Percentiles rank a stretch among this genome's conserved stretches.
phyloP scores from a whole-genome alignment of 1,140 invertebrate species.

The Bombus soroeensis region DNA sequence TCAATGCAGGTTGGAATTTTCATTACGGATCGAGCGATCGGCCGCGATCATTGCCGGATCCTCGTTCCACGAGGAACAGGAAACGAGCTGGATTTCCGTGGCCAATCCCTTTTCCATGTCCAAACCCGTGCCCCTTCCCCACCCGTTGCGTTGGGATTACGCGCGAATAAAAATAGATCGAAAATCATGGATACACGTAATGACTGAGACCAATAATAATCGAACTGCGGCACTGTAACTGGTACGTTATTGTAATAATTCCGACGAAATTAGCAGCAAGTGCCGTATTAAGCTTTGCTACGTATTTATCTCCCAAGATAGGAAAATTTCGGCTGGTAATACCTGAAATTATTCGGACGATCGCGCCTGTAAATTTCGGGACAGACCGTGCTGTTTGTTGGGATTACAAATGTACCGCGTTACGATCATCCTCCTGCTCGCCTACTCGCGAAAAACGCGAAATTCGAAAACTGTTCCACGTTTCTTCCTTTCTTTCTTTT shows the following conservation, averaged over 20 bases:
- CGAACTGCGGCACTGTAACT: slow-evolving; percentile 5
- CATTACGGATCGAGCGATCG: slow-evolving; percentile 66
- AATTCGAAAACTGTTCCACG: not conserved
- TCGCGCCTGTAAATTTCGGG: slow-evolving; percentile 22
- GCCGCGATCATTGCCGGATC: slow-evolving; percentile 39
- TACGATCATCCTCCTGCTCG: not conserved
- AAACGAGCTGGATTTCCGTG: slow-evolving; percentile 47
- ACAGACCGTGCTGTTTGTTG: not conserved
- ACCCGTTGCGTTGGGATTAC: slow-evolving; percentile 3
- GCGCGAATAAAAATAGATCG: slow-evolving; percentile 26
- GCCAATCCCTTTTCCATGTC: no score
- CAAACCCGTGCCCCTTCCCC: no score
- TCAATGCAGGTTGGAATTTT: slow-evolving; percentile 69
- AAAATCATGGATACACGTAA: slow-evolving; percentile 18
- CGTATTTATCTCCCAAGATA: slow-evolving; percentile 30
- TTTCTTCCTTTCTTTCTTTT: not conserved
- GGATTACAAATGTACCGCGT: slow-evolving; percentile 42
- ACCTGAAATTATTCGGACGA: slow-evolving; percentile 25
- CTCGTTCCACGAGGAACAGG: slow-evolving; percentile 20
- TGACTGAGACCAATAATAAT: slow-evolving; percentile 12
- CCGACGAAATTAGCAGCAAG: slow-evolving; percentile 26
- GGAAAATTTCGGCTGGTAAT: slow-evolving; percentile 34
- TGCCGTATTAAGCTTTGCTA: slow-evolving; percentile 11
- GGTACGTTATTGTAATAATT: slow-evolving; percentile 46
- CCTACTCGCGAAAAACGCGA: not conserved